These are phyloP conservation scores for Trichogramma pretiosum DNA, from an alignment of 1,140 invertebrate genomes.

Conservation along the genomic window DNA sequence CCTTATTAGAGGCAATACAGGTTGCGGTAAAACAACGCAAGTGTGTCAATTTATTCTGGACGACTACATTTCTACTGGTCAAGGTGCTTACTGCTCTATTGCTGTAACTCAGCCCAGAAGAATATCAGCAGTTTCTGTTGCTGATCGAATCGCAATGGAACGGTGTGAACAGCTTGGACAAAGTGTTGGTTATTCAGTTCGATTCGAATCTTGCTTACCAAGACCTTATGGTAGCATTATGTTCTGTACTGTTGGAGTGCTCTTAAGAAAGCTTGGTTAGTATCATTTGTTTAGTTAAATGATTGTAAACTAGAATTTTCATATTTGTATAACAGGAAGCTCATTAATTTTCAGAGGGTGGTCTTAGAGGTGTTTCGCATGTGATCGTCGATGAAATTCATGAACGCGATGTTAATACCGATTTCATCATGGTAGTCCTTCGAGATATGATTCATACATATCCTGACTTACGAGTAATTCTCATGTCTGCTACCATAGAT, in stretches of 20 bases:
- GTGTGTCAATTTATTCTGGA: slow-evolving; percentile 95
- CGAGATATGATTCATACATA: slow-evolving; percentile 86
- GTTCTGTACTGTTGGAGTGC: slow-evolving; percentile 91
- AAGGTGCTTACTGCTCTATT: slow-evolving; percentile 76
- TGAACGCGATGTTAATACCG: slow-evolving; percentile 92
- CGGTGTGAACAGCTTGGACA: slow-evolving; percentile 77
- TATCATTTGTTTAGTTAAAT: no score
- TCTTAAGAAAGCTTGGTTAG: slow-evolving; percentile 70
- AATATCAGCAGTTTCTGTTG: slow-evolving; percentile 89
- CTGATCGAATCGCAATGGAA: slow-evolving; percentile 82
- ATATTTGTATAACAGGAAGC: not conserved
- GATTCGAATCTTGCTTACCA: slow-evolving; percentile 83
- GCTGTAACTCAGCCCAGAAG: slow-evolving; percentile 89
- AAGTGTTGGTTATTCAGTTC: slow-evolving; percentile 81
- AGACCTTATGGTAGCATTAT: slow-evolving; percentile 85
- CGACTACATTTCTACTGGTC: slow-evolving; percentile 79
- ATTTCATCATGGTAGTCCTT: slow-evolving; percentile 90
- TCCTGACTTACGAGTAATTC: slow-evolving; percentile 80
- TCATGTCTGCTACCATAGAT: slow-evolving; percentile 97
- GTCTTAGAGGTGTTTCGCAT: slow-evolving; percentile 79
- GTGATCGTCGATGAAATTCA: slow-evolving; percentile 96
- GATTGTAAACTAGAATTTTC: no score
- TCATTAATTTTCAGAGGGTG: slow-evolving; percentile 51
- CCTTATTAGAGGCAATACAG: slow-evolving; percentile 86
- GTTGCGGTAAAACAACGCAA: slow-evolving; percentile 83